Percentiles rank a stretch among this genome's conserved stretches.
phyloP scores from a whole-genome alignment of 2,888 invertebrate genomes.

The Pterostichus niger region DNA sequence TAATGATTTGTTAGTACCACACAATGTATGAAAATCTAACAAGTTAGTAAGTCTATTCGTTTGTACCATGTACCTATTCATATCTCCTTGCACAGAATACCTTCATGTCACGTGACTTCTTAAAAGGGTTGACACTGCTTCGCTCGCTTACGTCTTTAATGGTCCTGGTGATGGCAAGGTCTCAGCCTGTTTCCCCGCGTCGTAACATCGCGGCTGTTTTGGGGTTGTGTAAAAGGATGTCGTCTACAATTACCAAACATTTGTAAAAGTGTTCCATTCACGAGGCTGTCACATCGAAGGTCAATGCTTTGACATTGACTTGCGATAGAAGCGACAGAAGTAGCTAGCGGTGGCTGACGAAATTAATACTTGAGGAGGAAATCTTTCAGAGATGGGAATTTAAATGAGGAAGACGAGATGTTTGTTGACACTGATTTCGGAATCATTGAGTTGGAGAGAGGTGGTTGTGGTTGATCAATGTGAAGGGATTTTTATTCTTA shows the following conservation, averaged over 20 bases:
- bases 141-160: constrained; percentile 54
- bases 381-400: constrained; percentile 13
- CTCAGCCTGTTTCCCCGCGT: neutral
- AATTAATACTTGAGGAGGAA: constrained; percentile 49
- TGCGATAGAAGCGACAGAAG: neutral
- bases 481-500: neutral
- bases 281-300: constrained; percentile 32
- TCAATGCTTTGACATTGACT: constrained; percentile 44
- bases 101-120: constrained; percentile 27
- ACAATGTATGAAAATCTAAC: neutral
- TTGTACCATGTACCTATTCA: neutral
- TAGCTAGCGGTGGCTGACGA: constrained; percentile 2
- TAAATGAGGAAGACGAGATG: constrained; percentile 9
- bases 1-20: too few relatives aligned
- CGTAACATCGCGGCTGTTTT: neutral
- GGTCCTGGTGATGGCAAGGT: constrained; percentile 35
- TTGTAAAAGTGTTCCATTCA: constrained; percentile 59
- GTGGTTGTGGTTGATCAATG: neutral
- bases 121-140: constrained; percentile 27
- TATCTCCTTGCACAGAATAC: neutral
- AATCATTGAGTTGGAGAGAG: constrained; percentile 20
- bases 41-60: neutral
- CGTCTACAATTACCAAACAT: constrained; percentile 61
- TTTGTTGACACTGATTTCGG: constrained; percentile 1
- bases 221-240: constrained; percentile 47